Evolutionary conservation across 1,140 invertebrate genomes (phyloP).

Genomic region (Formica selysi): DNA sequence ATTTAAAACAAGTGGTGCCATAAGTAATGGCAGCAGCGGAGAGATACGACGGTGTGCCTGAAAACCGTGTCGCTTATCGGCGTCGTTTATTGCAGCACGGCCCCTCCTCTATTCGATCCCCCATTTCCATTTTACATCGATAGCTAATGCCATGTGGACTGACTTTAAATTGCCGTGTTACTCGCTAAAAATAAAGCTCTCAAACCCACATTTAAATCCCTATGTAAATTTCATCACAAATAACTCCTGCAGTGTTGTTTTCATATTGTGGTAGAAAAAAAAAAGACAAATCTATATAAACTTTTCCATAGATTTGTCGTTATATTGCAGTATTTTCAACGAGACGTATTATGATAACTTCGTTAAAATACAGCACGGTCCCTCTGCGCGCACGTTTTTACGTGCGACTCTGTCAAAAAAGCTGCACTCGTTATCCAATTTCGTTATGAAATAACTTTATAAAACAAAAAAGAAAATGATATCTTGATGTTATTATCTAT

Average conservation of each 20-base stretch:
- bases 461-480: not conserved
- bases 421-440: constrained; percentile 17
- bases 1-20: constrained; percentile 38
- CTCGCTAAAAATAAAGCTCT: constrained; percentile 43
- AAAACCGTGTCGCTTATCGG: constrained; percentile 57
- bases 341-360: constrained; percentile 37
- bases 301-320: not conserved
- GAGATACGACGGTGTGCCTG: constrained; percentile 15
- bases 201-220: constrained; percentile 12
- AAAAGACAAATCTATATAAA: not conserved
- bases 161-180: constrained; percentile 49
- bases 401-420: not conserved
- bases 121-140: constrained; percentile 62
- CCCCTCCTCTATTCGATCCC: constrained; percentile 29
- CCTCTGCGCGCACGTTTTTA: not conserved
- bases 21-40: constrained; percentile 24
- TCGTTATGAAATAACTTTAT: constrained; percentile 1
- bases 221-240: constrained; percentile 36
- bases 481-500: not conserved
- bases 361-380: constrained; percentile 16
- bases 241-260: not conserved
- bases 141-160: constrained; percentile 40
- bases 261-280: not conserved
- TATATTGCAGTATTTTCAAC: constrained; percentile 9
- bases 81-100: constrained; percentile 35